Percentiles rank a stretch among this genome's conserved stretches.
These are phyloP conservation scores for Elephantulus edwardii DNA, from an alignment of 2,113 vertebrate species.

Conservation along the genomic window DNA sequence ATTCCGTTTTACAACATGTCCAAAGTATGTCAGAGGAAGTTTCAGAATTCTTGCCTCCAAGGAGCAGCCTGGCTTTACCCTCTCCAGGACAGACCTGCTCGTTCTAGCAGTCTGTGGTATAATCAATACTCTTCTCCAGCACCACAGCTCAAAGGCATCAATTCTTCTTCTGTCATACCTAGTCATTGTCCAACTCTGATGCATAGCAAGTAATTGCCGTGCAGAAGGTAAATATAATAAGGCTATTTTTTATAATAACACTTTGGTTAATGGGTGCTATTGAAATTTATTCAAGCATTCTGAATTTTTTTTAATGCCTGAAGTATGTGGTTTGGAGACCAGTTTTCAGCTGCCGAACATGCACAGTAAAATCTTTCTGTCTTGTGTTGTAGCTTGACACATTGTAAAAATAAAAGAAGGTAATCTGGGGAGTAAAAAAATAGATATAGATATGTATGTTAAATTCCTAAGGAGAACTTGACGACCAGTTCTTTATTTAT, in stretches of 20 bases:
- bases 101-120: no score
- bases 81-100: no score
- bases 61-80: no score
- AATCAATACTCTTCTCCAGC: no score
- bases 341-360: not conserved
- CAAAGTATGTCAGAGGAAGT: no score
- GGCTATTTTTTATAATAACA: not conserved
- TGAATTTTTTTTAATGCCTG: not conserved
- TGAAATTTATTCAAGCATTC: slow-evolving; percentile 9
- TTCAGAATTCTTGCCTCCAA: no score
- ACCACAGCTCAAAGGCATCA: no score
- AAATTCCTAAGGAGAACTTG: not conserved
- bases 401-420: slow-evolving; percentile 12
- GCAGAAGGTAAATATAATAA: slow-evolving; percentile 6
- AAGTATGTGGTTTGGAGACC: not conserved
- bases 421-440: not conserved
- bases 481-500: not conserved
- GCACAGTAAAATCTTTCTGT: not conserved
- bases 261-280: not conserved
- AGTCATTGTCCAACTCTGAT: no score
- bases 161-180: no score
- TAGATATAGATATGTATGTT: not conserved
- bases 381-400: not conserved
- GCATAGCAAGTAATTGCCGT: no score
- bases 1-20: no score